Percentiles rank a stretch among this genome's conserved stretches.
phyloP scores from a whole-genome alignment of 2,797 vertebrate genomes.

The Enoplosus armatus region DNA sequence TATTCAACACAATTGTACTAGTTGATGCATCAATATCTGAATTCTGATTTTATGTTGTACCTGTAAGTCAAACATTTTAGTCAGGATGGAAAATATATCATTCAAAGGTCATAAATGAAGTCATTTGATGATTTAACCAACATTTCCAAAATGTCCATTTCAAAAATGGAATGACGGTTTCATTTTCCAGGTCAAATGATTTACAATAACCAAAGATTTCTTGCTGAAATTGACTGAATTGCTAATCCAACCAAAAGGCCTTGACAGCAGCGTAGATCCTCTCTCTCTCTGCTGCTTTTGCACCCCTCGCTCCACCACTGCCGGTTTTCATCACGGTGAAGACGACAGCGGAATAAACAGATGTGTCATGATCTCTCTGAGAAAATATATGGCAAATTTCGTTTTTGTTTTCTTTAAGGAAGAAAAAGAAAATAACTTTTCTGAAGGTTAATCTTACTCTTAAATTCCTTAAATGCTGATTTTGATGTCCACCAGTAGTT shows the following conservation, averaged over 20 bases:
- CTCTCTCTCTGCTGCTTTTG: not conserved
- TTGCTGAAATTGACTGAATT: not conserved
- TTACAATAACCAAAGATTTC: too few relatives aligned
- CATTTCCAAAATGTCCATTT: too few relatives aligned
- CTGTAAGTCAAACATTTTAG: too few relatives aligned
- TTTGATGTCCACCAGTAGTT: not conserved
- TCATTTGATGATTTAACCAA: too few relatives aligned
- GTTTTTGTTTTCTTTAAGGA: too few relatives aligned
- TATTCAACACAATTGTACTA: not conserved
- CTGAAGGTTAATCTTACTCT: not conserved
- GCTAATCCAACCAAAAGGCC: not conserved
- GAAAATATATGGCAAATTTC: not conserved
- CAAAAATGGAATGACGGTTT: too few relatives aligned
- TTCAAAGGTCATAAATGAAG: too few relatives aligned
- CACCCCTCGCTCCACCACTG: not conserved
- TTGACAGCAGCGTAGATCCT: constrained; percentile 2
- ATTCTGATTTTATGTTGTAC: not conserved
- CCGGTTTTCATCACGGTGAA: not conserved
- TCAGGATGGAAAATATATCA: too few relatives aligned
- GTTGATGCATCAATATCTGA: not conserved
- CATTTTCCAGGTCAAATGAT: too few relatives aligned
- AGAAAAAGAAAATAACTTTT: too few relatives aligned
- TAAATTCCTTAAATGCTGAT: not conserved
- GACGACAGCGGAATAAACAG: not conserved
- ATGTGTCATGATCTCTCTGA: not conserved